A percentile compares a stretch with the other conserved stretches of the same genome.
Conservation (phyloP, 2,888 invertebrate genomes). For the Phaonia tiefii region DNA sequence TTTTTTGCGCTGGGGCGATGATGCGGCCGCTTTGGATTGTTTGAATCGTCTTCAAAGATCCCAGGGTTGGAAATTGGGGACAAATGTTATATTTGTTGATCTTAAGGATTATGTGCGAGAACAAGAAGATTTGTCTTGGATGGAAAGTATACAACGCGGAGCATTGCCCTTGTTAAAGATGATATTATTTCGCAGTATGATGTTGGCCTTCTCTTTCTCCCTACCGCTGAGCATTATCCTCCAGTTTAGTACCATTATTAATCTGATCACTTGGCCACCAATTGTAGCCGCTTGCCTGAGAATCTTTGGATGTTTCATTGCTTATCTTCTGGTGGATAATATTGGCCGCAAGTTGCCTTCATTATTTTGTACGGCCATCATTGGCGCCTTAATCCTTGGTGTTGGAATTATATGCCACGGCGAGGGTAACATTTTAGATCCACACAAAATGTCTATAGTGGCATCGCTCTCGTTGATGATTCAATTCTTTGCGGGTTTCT, state of each 20-base stretch:
- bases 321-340: conserved; percentile 68
- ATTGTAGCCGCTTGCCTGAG: conserved; percentile 70
- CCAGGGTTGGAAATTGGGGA: conserved; percentile 47
- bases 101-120: conserved; percentile 70
- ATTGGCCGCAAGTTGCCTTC: conserved; percentile 70
- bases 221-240: conserved; percentile 70
- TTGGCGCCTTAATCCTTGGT: conserved; percentile 70
- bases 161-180: conserved; percentile 72
- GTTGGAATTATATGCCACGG: conserved; percentile 67
- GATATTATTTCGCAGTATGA: conserved; percentile 71
- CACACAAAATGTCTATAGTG: conserved; percentile 27
- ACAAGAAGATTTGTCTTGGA: conserved; percentile 61
- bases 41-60: conserved; percentile 65
- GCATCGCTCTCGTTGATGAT: not conserved
- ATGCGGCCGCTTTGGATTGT: conserved; percentile 69
- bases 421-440: not conserved
- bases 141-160: conserved; percentile 32
- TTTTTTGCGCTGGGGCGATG: conserved; percentile 70
- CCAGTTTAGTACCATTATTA: not conserved
- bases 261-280: conserved; percentile 63
- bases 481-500: conserved; percentile 75
- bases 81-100: conserved; percentile 68
- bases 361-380: conserved; percentile 69
- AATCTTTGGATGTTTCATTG: conserved; percentile 67
- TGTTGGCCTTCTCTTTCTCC: conserved; percentile 73